These are phyloP conservation scores for Apomyelois bistriatella DNA, from an alignment of 2,888 invertebrate species.

Conservation along the genomic window DNA sequence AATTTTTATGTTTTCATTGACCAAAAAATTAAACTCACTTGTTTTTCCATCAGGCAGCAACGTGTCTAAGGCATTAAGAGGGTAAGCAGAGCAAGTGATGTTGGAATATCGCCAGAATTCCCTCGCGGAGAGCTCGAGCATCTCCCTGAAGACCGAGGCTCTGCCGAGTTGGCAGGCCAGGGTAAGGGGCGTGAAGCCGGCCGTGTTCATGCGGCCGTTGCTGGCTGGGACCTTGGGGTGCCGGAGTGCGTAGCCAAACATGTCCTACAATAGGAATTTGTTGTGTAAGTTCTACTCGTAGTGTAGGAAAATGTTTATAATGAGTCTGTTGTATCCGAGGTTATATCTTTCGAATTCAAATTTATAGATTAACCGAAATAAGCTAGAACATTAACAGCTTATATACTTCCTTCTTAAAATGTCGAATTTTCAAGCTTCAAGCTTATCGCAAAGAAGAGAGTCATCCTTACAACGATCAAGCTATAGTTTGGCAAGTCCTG, in stretches of 20 bases:
- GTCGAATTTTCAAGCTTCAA: no score
- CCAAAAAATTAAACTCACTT: constrained; percentile 84
- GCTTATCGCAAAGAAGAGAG: no score
- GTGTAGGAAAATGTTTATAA: no score
- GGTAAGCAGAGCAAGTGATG: constrained; percentile 98
- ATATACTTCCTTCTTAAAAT: no score
- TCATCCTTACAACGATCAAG: no score
- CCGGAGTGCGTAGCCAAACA: constrained; percentile 98
- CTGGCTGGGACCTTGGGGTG: constrained; percentile 96
- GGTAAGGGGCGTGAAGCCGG: constrained; percentile 96
- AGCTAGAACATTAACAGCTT: no score
- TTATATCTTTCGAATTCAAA: no score
- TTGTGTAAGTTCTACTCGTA: no score
- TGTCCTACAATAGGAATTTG: constrained; percentile 82
- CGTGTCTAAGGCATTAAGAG: constrained; percentile 97
- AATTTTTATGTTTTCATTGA: no score
- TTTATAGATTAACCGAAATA: no score
- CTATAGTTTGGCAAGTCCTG: no score
- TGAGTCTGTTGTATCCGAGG: no score
- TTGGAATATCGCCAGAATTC: constrained; percentile 99
- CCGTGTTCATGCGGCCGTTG: constrained; percentile 92
- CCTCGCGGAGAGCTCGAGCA: constrained; percentile 96
- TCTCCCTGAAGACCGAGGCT: constrained; percentile 97
- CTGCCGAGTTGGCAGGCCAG: constrained; percentile 97
- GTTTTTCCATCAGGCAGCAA: constrained; percentile 96